Evolutionary conservation across 2,113 vertebrate species (phyloP), one percentile per base, ranked within the genome.

Genomic region (Macquaria australasica): DNA sequence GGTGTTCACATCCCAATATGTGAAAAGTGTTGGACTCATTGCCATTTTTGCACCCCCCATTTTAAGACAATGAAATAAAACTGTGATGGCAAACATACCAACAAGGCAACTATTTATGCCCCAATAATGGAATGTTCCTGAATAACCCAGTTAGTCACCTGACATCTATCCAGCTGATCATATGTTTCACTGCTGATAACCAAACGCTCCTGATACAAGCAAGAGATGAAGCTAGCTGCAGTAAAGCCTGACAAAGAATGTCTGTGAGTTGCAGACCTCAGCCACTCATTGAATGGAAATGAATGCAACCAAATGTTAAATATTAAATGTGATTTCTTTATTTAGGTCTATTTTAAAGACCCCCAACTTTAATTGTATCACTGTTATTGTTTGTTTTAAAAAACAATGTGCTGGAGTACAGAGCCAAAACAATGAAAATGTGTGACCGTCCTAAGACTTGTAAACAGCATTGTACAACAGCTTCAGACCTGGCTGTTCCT

Each of bases 71-170:
- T 5, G 55, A 31, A 55, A 12, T 25, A 71, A 53, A 23, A 28
- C 3, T 31, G 5, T 6, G 39, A 39, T 39, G 39, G 39, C 10
- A 58, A 58, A 31, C 20, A 55, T 4, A 74, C 3, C 60, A 21
- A 84, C 72, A 77, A 71, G 12, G 59, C 12, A 55, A 10, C 39
- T 3, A 64, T 82, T 82, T 68, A 37, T 77, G 4, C 31, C 21
- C 15, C 16, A 73, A 43, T 25, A 34, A 7, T 43, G 25, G 41
- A 51, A 31, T 56, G 28, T 43, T 37, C 1, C 11, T 63, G 67
- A n/a, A 37, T n/a, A 11, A 18, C 74, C 31, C 34, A 83, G 41
- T 60, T 18, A 51, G 51, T 87, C 80, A 79, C 12, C 25, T 62
- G 74, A 79, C 64, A 69, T 55, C 25, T 55, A 18, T 68, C 11